phyloP scores from a whole-genome alignment of 23 tunicate genomes.

The Ascidia mentula region DNA sequence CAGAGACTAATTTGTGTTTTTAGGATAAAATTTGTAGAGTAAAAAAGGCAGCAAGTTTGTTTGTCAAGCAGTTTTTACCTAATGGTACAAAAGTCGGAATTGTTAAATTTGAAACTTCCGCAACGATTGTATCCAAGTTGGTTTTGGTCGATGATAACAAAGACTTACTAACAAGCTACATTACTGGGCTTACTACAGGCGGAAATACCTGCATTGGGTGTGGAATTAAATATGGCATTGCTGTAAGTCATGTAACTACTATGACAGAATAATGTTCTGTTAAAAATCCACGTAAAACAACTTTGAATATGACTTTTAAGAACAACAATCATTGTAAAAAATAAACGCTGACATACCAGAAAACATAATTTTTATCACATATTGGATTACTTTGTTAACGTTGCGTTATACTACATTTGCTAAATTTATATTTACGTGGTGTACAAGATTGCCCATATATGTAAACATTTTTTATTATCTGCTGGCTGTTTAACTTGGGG shows the following conservation, averaged over 20 bases:
- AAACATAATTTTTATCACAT: too few species aligned
- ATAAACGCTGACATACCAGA: too few species aligned
- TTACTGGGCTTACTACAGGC: not conserved
- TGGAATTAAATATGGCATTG: conserved; percentile 27
- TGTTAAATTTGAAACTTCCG: conserved; percentile 23
- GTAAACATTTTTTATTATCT: too few species aligned
- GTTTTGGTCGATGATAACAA: not conserved
- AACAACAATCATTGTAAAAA: too few species aligned
- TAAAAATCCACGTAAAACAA: too few species aligned
- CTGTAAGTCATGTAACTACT: conserved; percentile 3
- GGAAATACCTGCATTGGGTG: conserved; percentile 34
- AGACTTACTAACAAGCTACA: conserved; percentile 5
- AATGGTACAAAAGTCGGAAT: conserved; percentile 36
- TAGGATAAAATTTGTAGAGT: not conserved
- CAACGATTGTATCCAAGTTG: not conserved
- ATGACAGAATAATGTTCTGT: not conserved
- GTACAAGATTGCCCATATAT: too few species aligned
- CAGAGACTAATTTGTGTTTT: too few species aligned
- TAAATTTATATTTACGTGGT: too few species aligned
- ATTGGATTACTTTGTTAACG: too few species aligned
- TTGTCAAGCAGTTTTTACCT: conserved; percentile 13
- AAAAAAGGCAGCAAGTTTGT: conserved; percentile 14
- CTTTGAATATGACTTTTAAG: too few species aligned
- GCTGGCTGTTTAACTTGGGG: too few species aligned
- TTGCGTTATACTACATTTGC: too few species aligned